Evolutionary conservation across 2,113 vertebrate species (phyloP), one percentile per base, ranked within the genome.

Genomic region (Thalassoma bifasciatum): DNA sequence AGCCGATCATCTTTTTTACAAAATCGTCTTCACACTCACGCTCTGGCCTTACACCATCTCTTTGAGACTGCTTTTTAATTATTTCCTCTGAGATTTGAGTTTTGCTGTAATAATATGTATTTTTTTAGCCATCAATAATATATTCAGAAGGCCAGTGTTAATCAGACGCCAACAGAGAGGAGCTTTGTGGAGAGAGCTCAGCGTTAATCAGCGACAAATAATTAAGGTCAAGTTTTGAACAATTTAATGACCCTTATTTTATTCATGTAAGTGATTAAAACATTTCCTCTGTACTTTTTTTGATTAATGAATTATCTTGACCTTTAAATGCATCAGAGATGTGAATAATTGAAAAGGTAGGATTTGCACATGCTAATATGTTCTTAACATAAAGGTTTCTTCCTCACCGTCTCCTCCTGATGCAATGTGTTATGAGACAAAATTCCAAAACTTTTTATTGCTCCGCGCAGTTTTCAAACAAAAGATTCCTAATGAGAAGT

Each of bases 401-500:
- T 8, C 49, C 40, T 38, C 8, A 16, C 11, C 1, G 14, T 37
- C 3, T 12, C 42, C 22, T 40, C 13, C 16, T 10, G 7, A 52
- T 53, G 50, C n/a, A 16, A 30, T 36, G 12, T 38, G 23, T 1
- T 0, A 23, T 26, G 26, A 38, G 5, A 21, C 10, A 59, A 21
- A 22, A 38, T 46, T 34, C 37, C 63, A 53, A 74, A 56, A 65
- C 59, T 72, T 68, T 37, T 10, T 7, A 53, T 37, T 50, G 38
- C 53, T 44, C 47, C 8, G 1, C 51, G 52, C 42, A 10, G 37
- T 34, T 52, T 71, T 51, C 34, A 66, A 69, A 88, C 59, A 83
- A 81, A 50, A 56, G 44, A 34, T 30, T 67, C 21, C 17, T 75
- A 81, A 88, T 84, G 73, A 75, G 72, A 83, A 69, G 46, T 57